Percentiles rank a stretch among this genome's conserved stretches.
These are phyloP conservation scores for Thamnophis elegans DNA, from an alignment of 2,797 vertebrate genomes.

Conservation along the genomic window DNA sequence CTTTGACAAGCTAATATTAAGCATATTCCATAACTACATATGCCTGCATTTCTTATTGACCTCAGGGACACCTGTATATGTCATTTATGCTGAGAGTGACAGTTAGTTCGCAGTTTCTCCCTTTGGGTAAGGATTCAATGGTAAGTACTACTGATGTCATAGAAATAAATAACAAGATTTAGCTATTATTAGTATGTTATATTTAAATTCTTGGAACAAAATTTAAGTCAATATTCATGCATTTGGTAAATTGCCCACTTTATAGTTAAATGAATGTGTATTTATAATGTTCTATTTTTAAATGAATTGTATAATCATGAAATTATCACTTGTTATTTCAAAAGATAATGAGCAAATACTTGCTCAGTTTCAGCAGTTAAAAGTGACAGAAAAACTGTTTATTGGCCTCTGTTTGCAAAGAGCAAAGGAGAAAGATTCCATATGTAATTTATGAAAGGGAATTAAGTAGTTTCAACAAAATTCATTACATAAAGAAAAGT, in stretches of 20 bases:
- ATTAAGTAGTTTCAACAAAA: not conserved
- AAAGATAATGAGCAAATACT: slow-evolving; percentile 17
- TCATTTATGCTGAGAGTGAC: slow-evolving; percentile 17
- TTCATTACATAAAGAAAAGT: not conserved
- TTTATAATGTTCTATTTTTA: not conserved
- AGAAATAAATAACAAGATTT: not conserved
- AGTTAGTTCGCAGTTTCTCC: not conserved
- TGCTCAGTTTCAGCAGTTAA: not conserved
- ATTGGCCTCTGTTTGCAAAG: not conserved
- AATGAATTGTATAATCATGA: not conserved
- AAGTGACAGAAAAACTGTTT: not conserved
- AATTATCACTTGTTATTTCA: not conserved
- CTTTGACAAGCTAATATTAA: not conserved
- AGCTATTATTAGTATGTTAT: not conserved
- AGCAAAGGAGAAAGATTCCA: slow-evolving; percentile 6
- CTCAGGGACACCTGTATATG: not conserved
- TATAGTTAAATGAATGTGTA: not conserved
- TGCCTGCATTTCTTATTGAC: not conserved
- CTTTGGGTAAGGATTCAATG: slow-evolving; percentile 1
- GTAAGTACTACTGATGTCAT: not conserved
- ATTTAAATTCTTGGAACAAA: not conserved
- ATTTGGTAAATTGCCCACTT: not conserved
- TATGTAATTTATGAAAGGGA: slow-evolving; percentile 16
- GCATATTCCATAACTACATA: not conserved
- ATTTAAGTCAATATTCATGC: not conserved